phyloP scores from a whole-genome alignment of 2,797 vertebrate genomes.

The Tragelaphus eurycerus region DNA sequence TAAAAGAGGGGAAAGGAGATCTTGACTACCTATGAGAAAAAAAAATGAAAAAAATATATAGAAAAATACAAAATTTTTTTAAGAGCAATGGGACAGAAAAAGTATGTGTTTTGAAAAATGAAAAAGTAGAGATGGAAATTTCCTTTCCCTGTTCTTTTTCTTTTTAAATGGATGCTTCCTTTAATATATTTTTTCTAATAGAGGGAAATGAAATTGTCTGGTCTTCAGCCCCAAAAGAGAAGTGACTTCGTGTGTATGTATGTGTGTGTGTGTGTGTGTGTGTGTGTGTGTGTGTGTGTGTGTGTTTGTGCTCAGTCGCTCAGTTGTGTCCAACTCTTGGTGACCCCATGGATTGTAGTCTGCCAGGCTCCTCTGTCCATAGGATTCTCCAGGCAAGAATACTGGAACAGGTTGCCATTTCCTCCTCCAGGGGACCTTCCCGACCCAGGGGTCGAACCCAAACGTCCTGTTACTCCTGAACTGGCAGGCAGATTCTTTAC shows the following conservation, averaged over 20 bases:
- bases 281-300: too few relatives aligned
- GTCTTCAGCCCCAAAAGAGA: neutral
- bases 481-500: neutral
- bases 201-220: slow-evolving; percentile 12
- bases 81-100: slow-evolving; percentile 8
- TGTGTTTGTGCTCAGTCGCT: neutral
- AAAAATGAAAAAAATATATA: neutral
- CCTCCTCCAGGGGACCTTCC: neutral
- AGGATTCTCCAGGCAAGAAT: neutral
- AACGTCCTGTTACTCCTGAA: neutral
- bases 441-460: neutral
- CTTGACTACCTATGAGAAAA: neutral
- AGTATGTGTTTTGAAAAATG: neutral
- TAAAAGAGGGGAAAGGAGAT: neutral
- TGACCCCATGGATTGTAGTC: neutral
- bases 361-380: neutral
- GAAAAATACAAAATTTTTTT: neutral
- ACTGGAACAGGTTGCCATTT: neutral
- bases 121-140: neutral
- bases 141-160: neutral
- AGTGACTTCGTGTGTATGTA: neutral
- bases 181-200: neutral
- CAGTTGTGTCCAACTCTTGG: neutral
- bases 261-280: too few relatives aligned
- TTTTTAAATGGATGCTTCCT: neutral